These are phyloP conservation scores for Pyralis farinalis DNA, from an alignment of 2,888 invertebrate genomes.

Conservation along the genomic window DNA sequence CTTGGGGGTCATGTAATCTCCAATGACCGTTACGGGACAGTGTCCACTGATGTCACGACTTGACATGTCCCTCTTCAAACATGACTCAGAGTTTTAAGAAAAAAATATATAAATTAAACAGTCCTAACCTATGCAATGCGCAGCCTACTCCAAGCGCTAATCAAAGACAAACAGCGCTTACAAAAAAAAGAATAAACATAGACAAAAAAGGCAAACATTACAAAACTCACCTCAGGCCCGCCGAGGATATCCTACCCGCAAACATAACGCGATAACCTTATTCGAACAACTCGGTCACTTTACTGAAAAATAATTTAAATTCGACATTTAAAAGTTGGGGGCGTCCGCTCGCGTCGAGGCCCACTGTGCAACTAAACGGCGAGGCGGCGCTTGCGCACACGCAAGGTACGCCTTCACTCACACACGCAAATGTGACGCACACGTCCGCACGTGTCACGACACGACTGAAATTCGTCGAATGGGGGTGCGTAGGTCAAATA, in stretches of 20 bases:
- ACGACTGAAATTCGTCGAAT: slow-evolving; percentile 59
- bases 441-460: slow-evolving; percentile 34
- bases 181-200: slow-evolving; percentile 32
- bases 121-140: slow-evolving; percentile 37
- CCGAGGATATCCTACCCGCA: slow-evolving; percentile 62
- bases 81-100: slow-evolving; percentile 31
- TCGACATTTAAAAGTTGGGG: slow-evolving; percentile 19
- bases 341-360: slow-evolving; percentile 46
- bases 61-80: slow-evolving; percentile 14
- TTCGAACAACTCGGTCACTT: slow-evolving; percentile 60
- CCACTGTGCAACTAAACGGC: slow-evolving; percentile 47
- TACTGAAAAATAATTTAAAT: slow-evolving; percentile 28
- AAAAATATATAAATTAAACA: slow-evolving; percentile 25
- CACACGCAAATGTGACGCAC: slow-evolving; percentile 27
- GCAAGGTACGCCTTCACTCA: slow-evolving; percentile 56
- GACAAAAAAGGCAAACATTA: slow-evolving; percentile 43
- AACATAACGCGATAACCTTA: slow-evolving; percentile 62
- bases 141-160: slow-evolving; percentile 36
- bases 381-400: slow-evolving; percentile 63
- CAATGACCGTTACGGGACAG: not conserved
- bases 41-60: slow-evolving; percentile 24
- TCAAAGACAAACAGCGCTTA: slow-evolving; percentile 41
- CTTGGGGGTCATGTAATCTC: too few relatives aligned
- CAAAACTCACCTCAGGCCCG: slow-evolving; percentile 48
- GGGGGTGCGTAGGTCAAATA: slow-evolving; percentile 33